Conservation (phyloP, 2,888 invertebrate species). For the Tinea semifulvella region DNA sequence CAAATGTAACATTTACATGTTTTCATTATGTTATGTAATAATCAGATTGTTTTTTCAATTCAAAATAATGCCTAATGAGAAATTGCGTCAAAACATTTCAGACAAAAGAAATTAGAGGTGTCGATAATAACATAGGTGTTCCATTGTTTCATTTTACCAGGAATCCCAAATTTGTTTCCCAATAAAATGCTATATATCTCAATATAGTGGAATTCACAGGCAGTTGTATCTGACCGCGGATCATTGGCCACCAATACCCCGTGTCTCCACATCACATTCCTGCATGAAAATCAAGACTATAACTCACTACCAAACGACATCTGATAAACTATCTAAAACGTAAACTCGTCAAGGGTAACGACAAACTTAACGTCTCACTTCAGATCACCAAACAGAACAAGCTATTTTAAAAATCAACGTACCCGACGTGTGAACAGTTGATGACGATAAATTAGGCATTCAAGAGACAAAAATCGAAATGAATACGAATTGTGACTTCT, state of each 20-base stretch:
- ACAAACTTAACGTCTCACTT: conserved; percentile 52
- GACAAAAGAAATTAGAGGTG: too few relatives aligned
- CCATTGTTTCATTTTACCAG: background rate
- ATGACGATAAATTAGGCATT: conserved; percentile 40
- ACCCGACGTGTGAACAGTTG: conserved; percentile 53
- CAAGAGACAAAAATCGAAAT: conserved; percentile 40
- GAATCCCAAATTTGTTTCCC: conserved; percentile 4
- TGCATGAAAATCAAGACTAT: conserved; percentile 44
- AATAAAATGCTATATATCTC: conserved; percentile 3
- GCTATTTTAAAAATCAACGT: conserved; percentile 6
- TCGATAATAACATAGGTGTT: too few relatives aligned
- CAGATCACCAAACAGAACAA: conserved; percentile 23
- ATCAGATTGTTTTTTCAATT: too few relatives aligned
- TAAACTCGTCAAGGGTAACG: conserved; percentile 31
- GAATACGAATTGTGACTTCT: conserved; percentile 40
- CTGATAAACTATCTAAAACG: conserved; percentile 35
- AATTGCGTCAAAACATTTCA: too few relatives aligned
- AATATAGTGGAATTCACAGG: conserved; percentile 3
- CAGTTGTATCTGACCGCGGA: conserved; percentile 26
- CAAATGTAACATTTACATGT: too few relatives aligned
- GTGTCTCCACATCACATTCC: conserved; percentile 44
- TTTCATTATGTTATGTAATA: too few relatives aligned
- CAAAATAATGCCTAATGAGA: too few relatives aligned
- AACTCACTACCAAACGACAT: conserved; percentile 36
- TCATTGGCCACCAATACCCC: conserved; percentile 44